These are phyloP conservation scores for Ypsolopha sequella DNA, from an alignment of 2,888 invertebrate genomes.

Conservation along the genomic window DNA sequence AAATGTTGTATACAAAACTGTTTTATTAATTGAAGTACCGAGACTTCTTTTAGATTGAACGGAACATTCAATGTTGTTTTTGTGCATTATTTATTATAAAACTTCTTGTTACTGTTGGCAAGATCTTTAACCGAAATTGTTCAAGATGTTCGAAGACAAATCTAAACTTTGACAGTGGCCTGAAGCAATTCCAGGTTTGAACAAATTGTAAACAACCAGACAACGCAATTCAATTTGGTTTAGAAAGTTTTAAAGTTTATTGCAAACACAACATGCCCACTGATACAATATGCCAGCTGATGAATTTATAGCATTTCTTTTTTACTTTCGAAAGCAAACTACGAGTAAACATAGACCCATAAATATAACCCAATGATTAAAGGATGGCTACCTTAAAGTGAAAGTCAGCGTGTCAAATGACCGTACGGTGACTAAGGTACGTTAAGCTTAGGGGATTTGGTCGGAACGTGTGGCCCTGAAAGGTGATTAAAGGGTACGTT, in stretches of 20 bases:
- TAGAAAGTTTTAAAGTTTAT: background rate
- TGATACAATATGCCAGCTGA: background rate
- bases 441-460: slow-evolving; percentile 21
- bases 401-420: slow-evolving; percentile 11
- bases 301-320: background rate
- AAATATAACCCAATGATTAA: background rate
- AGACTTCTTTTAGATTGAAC: background rate
- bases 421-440: slow-evolving; percentile 13
- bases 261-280: background rate
- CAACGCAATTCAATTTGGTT: background rate
- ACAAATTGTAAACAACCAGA: background rate
- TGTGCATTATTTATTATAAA: background rate
- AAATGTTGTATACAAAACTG: background rate
- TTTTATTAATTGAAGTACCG: background rate
- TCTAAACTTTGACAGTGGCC: background rate
- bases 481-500: slow-evolving; percentile 28
- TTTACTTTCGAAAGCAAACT: background rate
- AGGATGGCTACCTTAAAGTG: background rate
- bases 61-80: background rate
- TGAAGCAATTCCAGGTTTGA: background rate
- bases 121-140: too few species aligned
- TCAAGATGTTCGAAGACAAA: background rate
- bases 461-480: slow-evolving; percentile 18
- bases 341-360: background rate
- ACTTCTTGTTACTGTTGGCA: background rate